These are phyloP conservation scores for Neotoxoptera formosana DNA, from an alignment of 1,140 invertebrate species.

Conservation along the genomic window DNA sequence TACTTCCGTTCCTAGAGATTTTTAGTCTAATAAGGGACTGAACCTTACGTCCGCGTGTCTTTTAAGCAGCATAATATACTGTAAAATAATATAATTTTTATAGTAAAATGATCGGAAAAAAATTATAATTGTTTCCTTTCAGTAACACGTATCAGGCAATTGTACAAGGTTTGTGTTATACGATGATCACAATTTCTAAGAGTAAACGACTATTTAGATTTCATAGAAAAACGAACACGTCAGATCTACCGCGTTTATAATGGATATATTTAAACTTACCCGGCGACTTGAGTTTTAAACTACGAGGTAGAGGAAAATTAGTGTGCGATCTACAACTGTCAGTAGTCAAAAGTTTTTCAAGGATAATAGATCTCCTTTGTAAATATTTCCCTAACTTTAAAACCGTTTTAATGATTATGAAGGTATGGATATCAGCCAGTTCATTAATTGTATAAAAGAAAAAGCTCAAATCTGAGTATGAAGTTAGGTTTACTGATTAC, in stretches of 20 bases:
- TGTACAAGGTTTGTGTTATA: neutral
- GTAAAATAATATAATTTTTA: neutral
- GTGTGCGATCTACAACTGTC: neutral
- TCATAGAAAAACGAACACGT: neutral
- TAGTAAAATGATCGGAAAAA: too few relatives aligned
- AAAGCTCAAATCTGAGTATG: slow-evolving; percentile 1
- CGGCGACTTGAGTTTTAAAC: neutral
- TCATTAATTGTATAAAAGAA: neutral
- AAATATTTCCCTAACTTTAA: neutral
- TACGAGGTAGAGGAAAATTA: neutral
- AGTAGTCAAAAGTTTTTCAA: neutral
- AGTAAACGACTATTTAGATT: neutral
- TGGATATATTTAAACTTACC: neutral
- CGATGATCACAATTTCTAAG: neutral
- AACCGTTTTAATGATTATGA: neutral
- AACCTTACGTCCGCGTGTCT: too few relatives aligned
- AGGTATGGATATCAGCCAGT: neutral
- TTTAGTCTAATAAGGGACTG: too few relatives aligned
- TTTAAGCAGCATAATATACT: too few relatives aligned
- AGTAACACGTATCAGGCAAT: neutral
- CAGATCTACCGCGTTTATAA: neutral
- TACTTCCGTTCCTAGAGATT: too few relatives aligned
- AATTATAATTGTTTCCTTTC: neutral
- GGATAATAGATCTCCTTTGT: neutral
- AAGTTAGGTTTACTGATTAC: slow-evolving; percentile 16